phyloP scores from a whole-genome alignment of 2,888 invertebrate species.

The Cistogaster globosa region DNA sequence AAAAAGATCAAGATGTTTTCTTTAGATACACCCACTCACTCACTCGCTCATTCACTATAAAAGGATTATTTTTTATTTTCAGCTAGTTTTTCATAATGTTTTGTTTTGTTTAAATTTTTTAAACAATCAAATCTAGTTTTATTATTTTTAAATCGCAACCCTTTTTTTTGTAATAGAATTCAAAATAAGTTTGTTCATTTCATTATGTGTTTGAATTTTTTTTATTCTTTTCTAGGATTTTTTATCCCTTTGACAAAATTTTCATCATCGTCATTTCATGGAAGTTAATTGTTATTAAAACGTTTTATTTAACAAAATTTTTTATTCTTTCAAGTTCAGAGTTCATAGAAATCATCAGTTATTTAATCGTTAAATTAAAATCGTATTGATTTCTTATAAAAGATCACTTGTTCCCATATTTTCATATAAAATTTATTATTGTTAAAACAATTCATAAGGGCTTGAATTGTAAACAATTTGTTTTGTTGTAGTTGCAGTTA shows the following conservation, averaged over 20 bases:
- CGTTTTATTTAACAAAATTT: conserved; percentile 21
- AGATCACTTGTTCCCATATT: conserved; percentile 61
- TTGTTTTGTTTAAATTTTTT: conserved; percentile 4
- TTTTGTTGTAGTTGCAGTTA: too few relatives aligned
- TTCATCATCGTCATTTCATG: conserved; percentile 31
- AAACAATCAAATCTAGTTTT: conserved; percentile 48
- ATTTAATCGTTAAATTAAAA: conserved; percentile 56
- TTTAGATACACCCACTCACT: conserved; percentile 55
- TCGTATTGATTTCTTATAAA: conserved; percentile 69
- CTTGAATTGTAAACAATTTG: not conserved
- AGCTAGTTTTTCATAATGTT: conserved; percentile 13
- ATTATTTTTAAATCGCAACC: conserved; percentile 34
- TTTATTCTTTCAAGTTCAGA: conserved; percentile 54
- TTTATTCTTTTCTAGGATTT: not conserved
- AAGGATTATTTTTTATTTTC: conserved; percentile 42
- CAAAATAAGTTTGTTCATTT: conserved; percentile 59
- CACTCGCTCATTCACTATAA: conserved; percentile 57
- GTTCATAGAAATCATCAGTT: conserved; percentile 52
- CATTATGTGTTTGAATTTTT: conserved; percentile 27
- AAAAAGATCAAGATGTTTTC: conserved; percentile 26
- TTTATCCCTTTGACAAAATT: conserved; percentile 14
- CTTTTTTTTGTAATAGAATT: conserved; percentile 38
- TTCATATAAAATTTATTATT: not conserved
- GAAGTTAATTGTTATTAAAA: conserved; percentile 66
- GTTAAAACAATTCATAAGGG: conserved; percentile 24